phyloP scores from a whole-genome alignment of 2,797 vertebrate species.

The Fistularia tabacaria region DNA sequence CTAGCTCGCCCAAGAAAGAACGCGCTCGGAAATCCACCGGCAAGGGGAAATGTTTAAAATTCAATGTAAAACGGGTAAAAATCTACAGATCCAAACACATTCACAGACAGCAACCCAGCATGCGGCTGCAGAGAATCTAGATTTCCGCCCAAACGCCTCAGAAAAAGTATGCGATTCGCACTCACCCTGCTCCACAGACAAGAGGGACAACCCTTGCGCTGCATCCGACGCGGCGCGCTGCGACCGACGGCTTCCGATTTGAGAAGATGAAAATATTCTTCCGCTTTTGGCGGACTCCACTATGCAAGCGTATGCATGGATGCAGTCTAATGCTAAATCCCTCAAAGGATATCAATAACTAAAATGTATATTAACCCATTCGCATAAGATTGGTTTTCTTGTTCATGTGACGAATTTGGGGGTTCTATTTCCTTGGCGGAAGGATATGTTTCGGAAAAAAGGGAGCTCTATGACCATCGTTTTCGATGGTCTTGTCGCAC shows the following conservation, averaged over 20 bases:
- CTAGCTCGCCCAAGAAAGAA: slow-evolving; percentile 51
- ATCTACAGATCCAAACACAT: too few species aligned
- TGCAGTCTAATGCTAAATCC: accelerated
- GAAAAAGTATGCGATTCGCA: slow-evolving; percentile 17
- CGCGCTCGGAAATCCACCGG: slow-evolving; percentile 25
- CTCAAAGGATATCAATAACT: neutral
- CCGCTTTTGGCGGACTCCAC: slow-evolving; percentile 10
- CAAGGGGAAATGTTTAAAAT: too few species aligned
- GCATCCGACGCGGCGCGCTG: slow-evolving; percentile 33
- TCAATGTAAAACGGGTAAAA: too few species aligned
- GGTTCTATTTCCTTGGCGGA: slow-evolving; percentile 62
- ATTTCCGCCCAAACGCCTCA: too few species aligned
- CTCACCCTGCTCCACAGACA: slow-evolving; percentile 53
- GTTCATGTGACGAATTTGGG: too few species aligned
- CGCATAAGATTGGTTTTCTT: too few species aligned
- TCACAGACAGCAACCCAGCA: too few species aligned
- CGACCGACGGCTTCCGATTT: slow-evolving; percentile 5
- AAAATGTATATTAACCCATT: too few species aligned
- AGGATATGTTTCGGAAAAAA: slow-evolving; percentile 29
- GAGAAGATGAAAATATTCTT: slow-evolving; percentile 35
- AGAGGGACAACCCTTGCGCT: too few species aligned
- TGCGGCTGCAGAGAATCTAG: too few species aligned
- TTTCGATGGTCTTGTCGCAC: slow-evolving; percentile 71
- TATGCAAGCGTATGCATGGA: too few species aligned
- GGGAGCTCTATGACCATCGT: slow-evolving; percentile 71